Base-by-base conservation (phyloP, 2,888 invertebrate genomes). In the Amphipoea oculea region DNA sequence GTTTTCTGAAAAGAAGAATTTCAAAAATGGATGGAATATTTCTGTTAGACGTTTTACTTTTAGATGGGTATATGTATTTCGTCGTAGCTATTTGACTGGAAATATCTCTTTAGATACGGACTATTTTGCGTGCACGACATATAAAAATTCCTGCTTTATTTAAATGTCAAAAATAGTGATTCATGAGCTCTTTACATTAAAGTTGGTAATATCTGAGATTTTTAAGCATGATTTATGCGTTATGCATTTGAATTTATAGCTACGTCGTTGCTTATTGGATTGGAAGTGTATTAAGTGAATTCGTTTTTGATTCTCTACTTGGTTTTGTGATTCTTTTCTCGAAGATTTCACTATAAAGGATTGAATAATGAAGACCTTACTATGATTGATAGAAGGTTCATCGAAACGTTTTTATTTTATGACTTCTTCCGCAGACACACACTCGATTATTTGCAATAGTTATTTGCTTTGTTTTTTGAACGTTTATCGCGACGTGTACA, bases 101-200 rank as follows among this genome's bases (percentile, higher is more conserved):
- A 87, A 75, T 72, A 76, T 66, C 73, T 73, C 54, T 79, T 70
- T 60, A 79, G 72, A 70, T 74, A 65, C 7, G 36, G 6, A 72
- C 48, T 73, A 65, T 76, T 73, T 74, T 80, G 29, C 63, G 63
- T 73, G 42, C 60, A 29, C 9, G 67, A 73, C 20, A 42, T 73
- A 73, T 57, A 60, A 66, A 77, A 81, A 84, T 72, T 84, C 66
- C 42, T 77, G 68, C 73, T 84, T 86, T 81, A 86, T 84, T 74
- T 71, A 76, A 84, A 76, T 84, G 76, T 74, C 84, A 76, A 36
- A 75, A 71, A 72, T 51, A 7, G 76, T 86, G 81, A 86, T 81
- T 81, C 71, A 86, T 51, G 73, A 45, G 29, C 66, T 42, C 62
- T 84, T 81, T 80, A 70, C 79, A 60, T 74, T 85, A 51, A 72